A percentile compares a stretch with the other conserved stretches of the same genome.
Conservation (phyloP, 2,113 vertebrate species). For the Pachypanchax playfairii region DNA sequence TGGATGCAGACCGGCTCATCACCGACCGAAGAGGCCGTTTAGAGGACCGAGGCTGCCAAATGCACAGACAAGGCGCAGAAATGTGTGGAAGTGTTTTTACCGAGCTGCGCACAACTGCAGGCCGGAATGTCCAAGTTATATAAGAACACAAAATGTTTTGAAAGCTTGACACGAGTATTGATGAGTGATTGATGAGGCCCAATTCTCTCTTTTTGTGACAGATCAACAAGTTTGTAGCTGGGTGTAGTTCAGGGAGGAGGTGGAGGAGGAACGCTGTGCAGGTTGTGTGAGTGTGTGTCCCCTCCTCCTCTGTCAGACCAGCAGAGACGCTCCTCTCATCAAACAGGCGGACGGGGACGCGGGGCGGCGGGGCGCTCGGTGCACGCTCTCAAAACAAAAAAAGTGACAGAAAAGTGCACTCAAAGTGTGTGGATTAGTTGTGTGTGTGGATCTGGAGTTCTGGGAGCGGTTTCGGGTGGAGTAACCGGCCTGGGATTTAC, state of each 20-base stretch:
- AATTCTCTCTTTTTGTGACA: not conserved
- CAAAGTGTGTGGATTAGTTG: not conserved
- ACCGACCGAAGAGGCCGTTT: too few relatives aligned
- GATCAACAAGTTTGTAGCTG: constrained; percentile 19
- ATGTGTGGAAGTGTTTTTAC: too few relatives aligned
- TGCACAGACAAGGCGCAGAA: too few relatives aligned
- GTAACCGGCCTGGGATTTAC: constrained; percentile 31
- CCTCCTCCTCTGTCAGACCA: constrained; percentile 49
- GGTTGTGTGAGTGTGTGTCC: constrained; percentile 12
- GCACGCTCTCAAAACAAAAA: constrained; percentile 29
- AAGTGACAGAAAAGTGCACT: constrained; percentile 9
- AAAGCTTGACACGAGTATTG: constrained; percentile 6
- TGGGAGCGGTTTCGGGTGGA: not conserved
- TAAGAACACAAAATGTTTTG: too few relatives aligned
- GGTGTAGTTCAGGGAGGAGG: constrained; percentile 4
- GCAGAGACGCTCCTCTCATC: constrained; percentile 58
- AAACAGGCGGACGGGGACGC: constrained; percentile 55
- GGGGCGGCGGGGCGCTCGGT: constrained; percentile 46
- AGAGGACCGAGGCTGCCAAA: too few relatives aligned
- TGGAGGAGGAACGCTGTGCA: constrained; percentile 5
- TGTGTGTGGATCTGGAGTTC: not conserved
- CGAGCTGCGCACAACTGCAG: too few relatives aligned
- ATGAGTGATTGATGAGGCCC: not conserved
- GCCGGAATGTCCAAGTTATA: too few relatives aligned
- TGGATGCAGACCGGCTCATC: not conserved